These are phyloP conservation scores for Probaryconus sp. DNA, from an alignment of 1,140 invertebrate genomes.

Conservation along the genomic window DNA sequence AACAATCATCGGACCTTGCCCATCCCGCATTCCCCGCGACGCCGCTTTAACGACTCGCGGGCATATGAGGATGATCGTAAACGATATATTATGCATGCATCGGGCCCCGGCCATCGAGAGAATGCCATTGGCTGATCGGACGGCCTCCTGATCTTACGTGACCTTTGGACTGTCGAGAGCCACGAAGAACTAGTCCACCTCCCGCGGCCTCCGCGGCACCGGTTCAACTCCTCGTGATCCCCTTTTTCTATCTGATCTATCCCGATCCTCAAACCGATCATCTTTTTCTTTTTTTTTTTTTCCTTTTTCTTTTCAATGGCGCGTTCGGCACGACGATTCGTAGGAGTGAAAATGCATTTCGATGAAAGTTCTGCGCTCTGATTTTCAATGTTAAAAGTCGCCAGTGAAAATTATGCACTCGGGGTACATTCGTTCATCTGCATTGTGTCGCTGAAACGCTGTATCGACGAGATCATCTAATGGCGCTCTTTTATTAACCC, in stretches of 20 bases:
- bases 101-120: slow-evolving; percentile 2
- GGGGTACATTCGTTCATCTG: background rate
- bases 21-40: slow-evolving; percentile 12
- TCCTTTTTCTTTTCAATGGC: background rate
- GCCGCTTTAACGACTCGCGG: slow-evolving; percentile 26
- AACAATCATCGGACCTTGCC: slow-evolving; percentile 51
- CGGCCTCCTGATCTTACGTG: slow-evolving; percentile 64
- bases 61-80: slow-evolving; percentile 50
- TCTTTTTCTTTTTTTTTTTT: slow-evolving; percentile 8
- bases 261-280: slow-evolving; percentile 21
- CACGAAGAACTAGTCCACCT: slow-evolving; percentile 63
- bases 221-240: slow-evolving; percentile 45
- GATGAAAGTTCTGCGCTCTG: slow-evolving; percentile 50
- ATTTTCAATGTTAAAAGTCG: slow-evolving; percentile 36
- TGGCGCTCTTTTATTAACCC: too few relatives aligned
- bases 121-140: slow-evolving; percentile 57
- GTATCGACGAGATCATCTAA: too few relatives aligned
- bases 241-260: slow-evolving; percentile 47
- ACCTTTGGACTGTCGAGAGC: slow-evolving; percentile 55
- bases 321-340: slow-evolving; percentile 42
- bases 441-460: too few relatives aligned
- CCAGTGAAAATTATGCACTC: slow-evolving; percentile 21
- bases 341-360: slow-evolving; percentile 53
- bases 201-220: slow-evolving; percentile 26
- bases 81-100: slow-evolving; percentile 61